Base-by-base conservation (phyloP, 2,113 vertebrate species). In the Cyprinodon tularosa region DNA sequence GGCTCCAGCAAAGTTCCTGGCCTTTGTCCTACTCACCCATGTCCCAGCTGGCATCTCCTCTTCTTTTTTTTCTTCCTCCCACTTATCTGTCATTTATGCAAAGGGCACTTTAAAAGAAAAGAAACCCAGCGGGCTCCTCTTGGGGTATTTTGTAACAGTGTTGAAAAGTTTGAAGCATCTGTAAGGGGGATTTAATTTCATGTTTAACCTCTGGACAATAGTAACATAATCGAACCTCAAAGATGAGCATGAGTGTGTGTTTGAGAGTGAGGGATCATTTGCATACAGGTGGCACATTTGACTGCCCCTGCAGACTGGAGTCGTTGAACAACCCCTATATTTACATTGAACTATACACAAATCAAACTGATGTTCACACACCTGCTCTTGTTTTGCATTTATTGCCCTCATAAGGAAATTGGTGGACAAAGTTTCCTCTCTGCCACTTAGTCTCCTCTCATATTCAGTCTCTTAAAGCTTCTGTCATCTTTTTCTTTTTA, bases 271-370 rank as follows among this genome's bases (percentile, higher is more conserved):
- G 17, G 72, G 80, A 69, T 86, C 66, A 88, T 94, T 94, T 93
- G 64, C 91, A 92, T 92, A 90, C 91, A 93, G 88, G 92, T 93
- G 92, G 82, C 59, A 82, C 80, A 90, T 92, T 92, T 91, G 85
- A 80, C 83, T 90, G 64, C 64, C 64, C 50, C 47, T 78, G 48
- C 74, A 45, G 68, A 60, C 81, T n/a, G 2, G 64, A 73, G 85
- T 77, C 74, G 81, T 86, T 79, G 53, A 64, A 76, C 57, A 75
- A n/a, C 74, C 83, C 68, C 83, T 66, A 37, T 75, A 81, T 88
- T 90, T 86, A 65, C 86, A 90, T 84, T 59, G 17, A 74, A 40
- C 66, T 71, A 75, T 72, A 82, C 12, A 80, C 83, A 86, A 76
- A 81, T 75, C 45, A 75, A 72, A 75, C 45, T 45, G 13, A 45